Percentiles rank a stretch among this genome's conserved stretches.
Conservation (phyloP, 2,888 invertebrate species). For the Lithosia quadra region DNA sequence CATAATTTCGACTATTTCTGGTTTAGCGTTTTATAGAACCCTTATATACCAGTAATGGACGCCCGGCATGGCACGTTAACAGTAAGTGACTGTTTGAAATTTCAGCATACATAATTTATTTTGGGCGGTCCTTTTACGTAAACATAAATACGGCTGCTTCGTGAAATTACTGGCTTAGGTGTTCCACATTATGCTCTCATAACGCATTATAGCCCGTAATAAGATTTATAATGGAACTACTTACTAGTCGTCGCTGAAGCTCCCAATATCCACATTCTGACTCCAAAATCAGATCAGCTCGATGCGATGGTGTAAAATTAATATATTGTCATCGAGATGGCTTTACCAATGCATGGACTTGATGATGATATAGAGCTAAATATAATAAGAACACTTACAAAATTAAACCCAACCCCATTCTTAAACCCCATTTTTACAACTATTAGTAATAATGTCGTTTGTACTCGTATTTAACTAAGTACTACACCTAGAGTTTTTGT, state of each 20-base stretch:
- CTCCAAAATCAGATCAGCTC: neutral
- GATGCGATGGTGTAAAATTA: neutral
- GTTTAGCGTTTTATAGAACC: neutral
- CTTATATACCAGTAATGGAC: neutral
- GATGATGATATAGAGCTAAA: no score
- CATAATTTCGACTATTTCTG: neutral
- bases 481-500: no score
- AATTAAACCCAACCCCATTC: no score
- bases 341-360: no score
- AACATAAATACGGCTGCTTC: neutral
- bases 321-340: no score
- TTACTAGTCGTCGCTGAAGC: neutral
- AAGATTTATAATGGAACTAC: neutral
- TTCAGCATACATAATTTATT: constrained; percentile 4
- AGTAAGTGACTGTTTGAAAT: neutral
- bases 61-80: neutral
- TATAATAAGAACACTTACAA: no score
- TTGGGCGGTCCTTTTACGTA: neutral
- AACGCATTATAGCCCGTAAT: neutral
- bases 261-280: neutral
- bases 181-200: neutral
- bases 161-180: neutral
- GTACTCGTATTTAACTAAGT: no score
- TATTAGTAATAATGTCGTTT: no score
- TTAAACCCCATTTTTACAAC: no score